Base-by-base conservation (phyloP, 2,888 invertebrate species). In the Tromatobia lineatoria region DNA sequence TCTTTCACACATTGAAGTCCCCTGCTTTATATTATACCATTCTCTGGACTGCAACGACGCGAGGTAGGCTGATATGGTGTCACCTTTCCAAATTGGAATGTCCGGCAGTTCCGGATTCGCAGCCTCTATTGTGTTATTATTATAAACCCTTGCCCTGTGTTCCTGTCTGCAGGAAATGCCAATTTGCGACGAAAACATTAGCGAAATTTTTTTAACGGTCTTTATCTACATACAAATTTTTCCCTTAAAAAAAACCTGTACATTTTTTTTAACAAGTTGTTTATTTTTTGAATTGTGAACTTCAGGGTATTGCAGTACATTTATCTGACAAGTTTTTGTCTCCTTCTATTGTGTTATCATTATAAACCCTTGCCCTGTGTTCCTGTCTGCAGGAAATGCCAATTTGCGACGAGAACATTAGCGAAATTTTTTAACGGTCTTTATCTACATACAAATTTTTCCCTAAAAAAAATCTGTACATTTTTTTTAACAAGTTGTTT, bases 41-140 rank as follows among this genome's bases (percentile, higher is more conserved):
- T 10, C 38, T 7, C 42, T 20, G 4, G 20, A 20, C 59, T 25
- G 59, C 29, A 59, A 29, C n/a, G 59, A 0, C 10, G n/a, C 34
- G 34, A 45, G 34, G 57, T 29, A 29, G n/a, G 67, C 29, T 7
- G 42, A 11, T 47, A 45, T 20, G 80, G 80, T 80, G 73, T 80
- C 80, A 50, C 57, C 73, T 80, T 80, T 74, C 80, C 57, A 57
- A 73, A 54, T 67, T 59, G 80, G 73, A 67, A 74, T 80, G 73
- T 66, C 50, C 45, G 67, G 73, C 52, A 54, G 64, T 79, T 73
- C 57, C 79, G 66, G 54, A 73, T 73, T 66, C 29, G 23, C 66
- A 18, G 79, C 66, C 71, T 47, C 52, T 25, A 79, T 74, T 74
- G 73, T 80, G 10, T 38, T 57, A 45, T 57, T 38, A 29, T 69